Evolutionary conservation across 1,140 invertebrate species (phyloP).

Genomic region (Calliphora vicina): DNA sequence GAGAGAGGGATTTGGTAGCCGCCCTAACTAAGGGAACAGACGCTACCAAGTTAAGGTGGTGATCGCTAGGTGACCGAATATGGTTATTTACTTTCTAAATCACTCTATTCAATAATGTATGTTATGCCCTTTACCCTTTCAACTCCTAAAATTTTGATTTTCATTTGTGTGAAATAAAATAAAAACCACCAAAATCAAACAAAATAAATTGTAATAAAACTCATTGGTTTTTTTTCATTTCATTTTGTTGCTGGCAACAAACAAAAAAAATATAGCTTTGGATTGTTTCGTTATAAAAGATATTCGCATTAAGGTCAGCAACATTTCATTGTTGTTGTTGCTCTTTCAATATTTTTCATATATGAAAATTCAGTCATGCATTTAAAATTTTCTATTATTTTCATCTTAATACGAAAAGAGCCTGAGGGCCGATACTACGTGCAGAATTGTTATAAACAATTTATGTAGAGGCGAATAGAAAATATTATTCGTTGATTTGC

Average conservation of each 20-base stretch:
- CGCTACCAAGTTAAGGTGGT: too few species aligned
- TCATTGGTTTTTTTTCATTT: background rate
- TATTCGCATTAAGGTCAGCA: background rate
- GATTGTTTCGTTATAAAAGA: background rate
- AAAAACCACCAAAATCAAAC: background rate
- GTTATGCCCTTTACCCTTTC: background rate
- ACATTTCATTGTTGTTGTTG: background rate
- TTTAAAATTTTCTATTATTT: background rate
- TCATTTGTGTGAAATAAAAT: background rate
- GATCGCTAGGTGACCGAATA: too few species aligned
- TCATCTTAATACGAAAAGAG: background rate
- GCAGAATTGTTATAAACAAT: background rate
- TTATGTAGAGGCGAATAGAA: too few species aligned
- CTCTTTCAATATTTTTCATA: background rate
- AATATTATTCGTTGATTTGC: too few species aligned
- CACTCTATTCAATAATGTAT: too few species aligned
- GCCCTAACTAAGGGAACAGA: too few species aligned
- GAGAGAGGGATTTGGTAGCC: too few species aligned
- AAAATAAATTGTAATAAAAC: background rate
- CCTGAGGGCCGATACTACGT: background rate
- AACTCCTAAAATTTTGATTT: background rate
- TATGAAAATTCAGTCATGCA: conserved; percentile 8
- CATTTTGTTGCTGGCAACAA: background rate
- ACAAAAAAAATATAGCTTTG: background rate
- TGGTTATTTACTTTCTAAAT: too few species aligned